Conservation (phyloP, 2,888 invertebrate species). For the Dasysyrphus tricinctus region DNA sequence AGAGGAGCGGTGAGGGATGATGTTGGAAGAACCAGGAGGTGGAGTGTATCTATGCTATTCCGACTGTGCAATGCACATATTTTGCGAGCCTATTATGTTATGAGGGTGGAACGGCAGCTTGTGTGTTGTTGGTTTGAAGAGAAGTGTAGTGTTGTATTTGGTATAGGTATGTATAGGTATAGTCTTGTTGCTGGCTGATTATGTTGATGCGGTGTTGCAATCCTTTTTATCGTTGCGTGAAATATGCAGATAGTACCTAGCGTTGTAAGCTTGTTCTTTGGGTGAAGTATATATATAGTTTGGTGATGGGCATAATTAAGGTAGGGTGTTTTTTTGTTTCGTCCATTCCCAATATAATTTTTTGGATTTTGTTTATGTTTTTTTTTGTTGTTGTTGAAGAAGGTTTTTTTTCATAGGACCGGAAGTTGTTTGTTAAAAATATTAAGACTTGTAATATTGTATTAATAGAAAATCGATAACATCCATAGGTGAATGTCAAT, state of each 20-base stretch:
- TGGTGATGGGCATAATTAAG: neutral
- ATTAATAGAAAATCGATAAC: too few species aligned
- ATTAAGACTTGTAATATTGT: too few species aligned
- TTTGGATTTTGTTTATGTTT: too few species aligned
- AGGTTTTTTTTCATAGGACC: too few species aligned
- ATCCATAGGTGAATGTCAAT: too few species aligned
- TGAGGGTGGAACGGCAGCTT: conserved; percentile 22
- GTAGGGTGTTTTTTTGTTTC: neutral
- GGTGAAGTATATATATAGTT: conserved; percentile 16
- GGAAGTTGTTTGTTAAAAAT: too few species aligned
- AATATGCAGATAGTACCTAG: conserved; percentile 66
- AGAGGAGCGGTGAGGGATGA: neutral
- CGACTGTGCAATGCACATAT: conserved; percentile 40
- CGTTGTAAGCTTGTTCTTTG: conserved; percentile 54
- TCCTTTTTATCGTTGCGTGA: conserved; percentile 72
- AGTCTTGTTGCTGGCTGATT: conserved; percentile 67
- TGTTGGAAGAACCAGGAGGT: neutral
- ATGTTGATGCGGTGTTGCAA: conserved; percentile 73
- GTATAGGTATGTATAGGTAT: too few species aligned
- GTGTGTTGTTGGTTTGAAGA: conserved; percentile 12
- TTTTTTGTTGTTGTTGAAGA: too few species aligned
- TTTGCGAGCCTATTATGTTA: conserved; percentile 43
- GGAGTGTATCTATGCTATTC: neutral
- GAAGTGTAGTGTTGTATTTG: neutral
- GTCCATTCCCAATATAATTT: too few species aligned